Evolutionary conservation across 2,797 vertebrate genomes (phyloP), one percentile per base, ranked within the genome.

Genomic region (Chelon auratus): DNA sequence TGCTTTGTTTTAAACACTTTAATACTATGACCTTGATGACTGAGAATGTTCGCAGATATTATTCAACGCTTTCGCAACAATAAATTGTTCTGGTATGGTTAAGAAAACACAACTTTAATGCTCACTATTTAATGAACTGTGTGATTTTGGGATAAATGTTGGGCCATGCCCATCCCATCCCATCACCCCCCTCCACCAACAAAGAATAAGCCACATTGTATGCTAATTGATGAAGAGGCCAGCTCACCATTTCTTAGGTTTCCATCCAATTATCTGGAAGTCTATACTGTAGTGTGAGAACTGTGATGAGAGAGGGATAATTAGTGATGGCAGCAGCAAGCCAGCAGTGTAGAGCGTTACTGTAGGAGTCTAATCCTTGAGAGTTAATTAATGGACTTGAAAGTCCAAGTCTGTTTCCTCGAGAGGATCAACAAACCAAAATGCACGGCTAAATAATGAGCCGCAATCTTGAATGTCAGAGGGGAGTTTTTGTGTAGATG

Each of bases 351-450:
- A 20, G 14, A 62, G 63, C 53, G 20, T n/a, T 26, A 20, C 50
- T 22, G 39, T 17, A 22, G 42, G 13, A 64, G 37, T 74, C 42
- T 63, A 70, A 76, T 79, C 68, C 62, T 40, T 36, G 20, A 59
- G 58, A 77, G 74, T 79, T 47, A 72, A 80, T 79, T 26, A 65
- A 71, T 62, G 9, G 13, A 58, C 40, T 52, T 66, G 30, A 51
- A 81, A 66, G 37, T 71, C 50, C 12, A 61, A 0, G 0, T 45
- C 13, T n/a, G 63, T 56, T 63, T 72, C 57, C 42, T 51, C 18
- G 26, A 51, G 39, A 54, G 24, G 66, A 52, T 57, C 39, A 62
- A 68, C 60, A 60, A 64, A 65, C 58, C n/a, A 64, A 60, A 69
- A 61, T 48, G 36, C 12, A 48, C 51, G 60, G 59, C 68, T 62